Evolutionary conservation across 2,888 invertebrate genomes (phyloP).

Genomic region (Diogma glabrata): DNA sequence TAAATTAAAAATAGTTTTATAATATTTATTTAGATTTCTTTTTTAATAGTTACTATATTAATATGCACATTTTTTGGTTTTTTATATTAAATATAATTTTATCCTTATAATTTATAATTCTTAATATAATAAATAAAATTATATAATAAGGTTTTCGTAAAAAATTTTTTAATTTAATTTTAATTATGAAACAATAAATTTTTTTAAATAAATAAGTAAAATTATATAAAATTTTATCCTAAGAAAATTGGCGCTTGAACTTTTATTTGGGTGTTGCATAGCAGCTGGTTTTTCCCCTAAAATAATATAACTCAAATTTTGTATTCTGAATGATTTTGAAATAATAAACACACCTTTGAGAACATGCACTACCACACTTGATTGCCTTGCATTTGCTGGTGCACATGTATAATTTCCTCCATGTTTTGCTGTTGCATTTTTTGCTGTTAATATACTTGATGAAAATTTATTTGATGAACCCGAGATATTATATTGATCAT

Average conservation of each 20-base stretch:
- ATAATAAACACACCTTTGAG: slow-evolving; percentile 40
- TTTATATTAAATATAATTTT: too few species aligned
- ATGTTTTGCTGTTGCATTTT: slow-evolving; percentile 41
- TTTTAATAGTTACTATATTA: too few species aligned
- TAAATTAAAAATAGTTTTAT: too few species aligned
- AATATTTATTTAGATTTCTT: too few species aligned
- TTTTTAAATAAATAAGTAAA: slow-evolving; percentile 2
- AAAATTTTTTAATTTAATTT: too few species aligned
- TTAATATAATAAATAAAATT: too few species aligned
- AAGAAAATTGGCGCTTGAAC: slow-evolving; percentile 15
- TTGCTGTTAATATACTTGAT: slow-evolving; percentile 50
- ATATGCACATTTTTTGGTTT: too few species aligned
- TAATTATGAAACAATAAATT: slow-evolving; percentile 2
- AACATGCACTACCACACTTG: slow-evolving; percentile 56
- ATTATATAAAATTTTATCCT: slow-evolving; percentile 8
- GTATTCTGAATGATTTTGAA: background rate
- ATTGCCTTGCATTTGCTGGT: slow-evolving; percentile 58
- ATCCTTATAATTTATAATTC: too few species aligned
- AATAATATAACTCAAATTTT: slow-evolving; percentile 20
- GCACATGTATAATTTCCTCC: slow-evolving; percentile 63
- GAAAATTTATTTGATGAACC: slow-evolving; percentile 44
- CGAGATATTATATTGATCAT: slow-evolving; percentile 49
- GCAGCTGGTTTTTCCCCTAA: slow-evolving; percentile 62
- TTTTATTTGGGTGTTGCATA: slow-evolving; percentile 57
- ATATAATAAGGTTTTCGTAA: too few species aligned